These are phyloP conservation scores for Pharmacophagus antenor DNA, from an alignment of 2,888 invertebrate species.

Conservation along the genomic window DNA sequence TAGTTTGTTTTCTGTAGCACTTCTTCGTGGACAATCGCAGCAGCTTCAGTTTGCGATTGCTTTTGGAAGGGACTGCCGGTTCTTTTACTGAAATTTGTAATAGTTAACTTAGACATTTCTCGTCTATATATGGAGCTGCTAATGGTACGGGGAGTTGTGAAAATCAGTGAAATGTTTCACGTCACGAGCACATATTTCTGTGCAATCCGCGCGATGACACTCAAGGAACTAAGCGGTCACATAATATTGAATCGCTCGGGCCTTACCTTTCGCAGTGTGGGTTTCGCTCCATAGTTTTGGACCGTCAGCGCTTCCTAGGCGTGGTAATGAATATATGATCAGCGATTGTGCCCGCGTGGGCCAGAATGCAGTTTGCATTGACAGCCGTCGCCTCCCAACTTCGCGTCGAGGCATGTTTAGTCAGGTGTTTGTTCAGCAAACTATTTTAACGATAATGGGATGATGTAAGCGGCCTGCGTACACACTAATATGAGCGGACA, in stretches of 20 bases:
- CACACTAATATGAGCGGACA: slow-evolving; percentile 9
- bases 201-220: slow-evolving; percentile 58
- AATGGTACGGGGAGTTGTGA: slow-evolving; percentile 47
- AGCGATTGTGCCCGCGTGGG: slow-evolving; percentile 51
- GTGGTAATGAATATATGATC: slow-evolving; percentile 74
- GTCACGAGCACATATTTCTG: slow-evolving; percentile 47
- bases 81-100: slow-evolving; percentile 64
- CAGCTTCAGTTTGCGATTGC: slow-evolving; percentile 39
- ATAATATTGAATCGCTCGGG: slow-evolving; percentile 55
- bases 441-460: slow-evolving; percentile 30
- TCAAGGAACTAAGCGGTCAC: slow-evolving; percentile 59
- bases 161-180: slow-evolving; percentile 51
- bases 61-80: slow-evolving; percentile 53
- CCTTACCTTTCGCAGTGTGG: slow-evolving; percentile 68
- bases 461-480: slow-evolving; percentile 27
- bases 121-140: slow-evolving; percentile 37
- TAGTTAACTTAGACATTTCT: slow-evolving; percentile 63
- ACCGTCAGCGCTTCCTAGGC: slow-evolving; percentile 68
- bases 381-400: slow-evolving; percentile 47
- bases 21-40: slow-evolving; percentile 54
- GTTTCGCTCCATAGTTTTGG: slow-evolving; percentile 77
- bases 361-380: slow-evolving; percentile 69
- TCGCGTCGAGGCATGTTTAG: slow-evolving; percentile 36
- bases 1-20: slow-evolving; percentile 58
- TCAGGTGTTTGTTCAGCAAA: slow-evolving; percentile 38